Percentiles rank a stretch among this genome's conserved stretches.
Conservation (phyloP, 2,113 vertebrate genomes). For the Ceyx margarethae region DNA sequence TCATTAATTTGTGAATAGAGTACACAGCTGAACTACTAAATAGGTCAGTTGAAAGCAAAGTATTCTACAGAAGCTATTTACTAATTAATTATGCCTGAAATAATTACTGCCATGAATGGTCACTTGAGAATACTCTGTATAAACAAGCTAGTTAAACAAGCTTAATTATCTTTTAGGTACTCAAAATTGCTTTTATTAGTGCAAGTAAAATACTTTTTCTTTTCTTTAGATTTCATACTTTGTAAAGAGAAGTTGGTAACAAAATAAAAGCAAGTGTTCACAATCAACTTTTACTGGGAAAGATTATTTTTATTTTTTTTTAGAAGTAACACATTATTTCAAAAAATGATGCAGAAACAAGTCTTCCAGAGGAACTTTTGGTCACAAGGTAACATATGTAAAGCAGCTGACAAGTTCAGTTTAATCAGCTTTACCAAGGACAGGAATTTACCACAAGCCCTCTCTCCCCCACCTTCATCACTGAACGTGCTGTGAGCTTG, state of each 20-base stretch:
- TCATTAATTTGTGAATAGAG: constrained; percentile 16
- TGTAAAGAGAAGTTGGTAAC: not conserved
- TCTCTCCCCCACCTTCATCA: rapidly evolving
- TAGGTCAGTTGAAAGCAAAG: constrained; percentile 6
- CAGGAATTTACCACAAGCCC: not conserved
- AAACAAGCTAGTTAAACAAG: constrained; percentile 19
- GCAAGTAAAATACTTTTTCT: not conserved
- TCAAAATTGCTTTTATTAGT: constrained; percentile 1
- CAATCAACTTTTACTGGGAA: not conserved
- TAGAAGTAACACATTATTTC: not conserved
- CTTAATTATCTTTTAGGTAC: constrained; percentile 14
- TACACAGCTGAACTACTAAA: constrained; percentile 21
- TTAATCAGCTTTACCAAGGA: not conserved
- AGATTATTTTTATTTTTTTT: not conserved
- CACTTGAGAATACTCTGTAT: constrained; percentile 7
- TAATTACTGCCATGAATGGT: constrained; percentile 14
- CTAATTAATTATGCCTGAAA: constrained; percentile 49
- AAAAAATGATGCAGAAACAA: not conserved
- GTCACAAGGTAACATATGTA: not conserved
- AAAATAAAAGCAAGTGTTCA: not conserved
- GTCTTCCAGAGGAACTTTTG: not conserved
- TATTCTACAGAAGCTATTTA: constrained; percentile 25
- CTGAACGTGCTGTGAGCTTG: not conserved
- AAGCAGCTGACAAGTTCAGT: not conserved
- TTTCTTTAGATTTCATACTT: not conserved